phyloP scores from a whole-genome alignment of 1,140 invertebrate genomes.

The Venturia canescens region DNA sequence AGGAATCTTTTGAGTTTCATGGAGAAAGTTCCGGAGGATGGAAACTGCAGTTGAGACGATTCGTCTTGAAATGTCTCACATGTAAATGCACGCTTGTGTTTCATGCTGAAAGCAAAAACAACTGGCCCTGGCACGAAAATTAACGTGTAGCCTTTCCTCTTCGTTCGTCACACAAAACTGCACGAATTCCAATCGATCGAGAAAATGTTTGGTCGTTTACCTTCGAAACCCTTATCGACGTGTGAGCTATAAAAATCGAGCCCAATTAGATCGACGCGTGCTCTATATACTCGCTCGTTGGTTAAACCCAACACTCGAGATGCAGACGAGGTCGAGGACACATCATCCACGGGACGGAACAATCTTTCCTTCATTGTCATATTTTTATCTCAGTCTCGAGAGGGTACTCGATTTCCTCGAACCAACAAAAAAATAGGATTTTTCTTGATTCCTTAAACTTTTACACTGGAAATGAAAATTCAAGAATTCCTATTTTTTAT shows the following conservation, averaged over 20 bases:
- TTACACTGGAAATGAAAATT: too few relatives aligned
- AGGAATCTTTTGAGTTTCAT: too few relatives aligned
- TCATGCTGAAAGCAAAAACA: neutral
- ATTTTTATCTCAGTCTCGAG: neutral
- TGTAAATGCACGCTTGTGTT: neutral
- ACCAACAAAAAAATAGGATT: too few relatives aligned
- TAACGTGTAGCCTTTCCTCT: neutral
- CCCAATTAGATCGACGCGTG: neutral
- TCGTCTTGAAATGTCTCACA: neutral
- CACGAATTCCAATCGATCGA: slow-evolving; percentile 2
- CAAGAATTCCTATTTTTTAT: too few relatives aligned
- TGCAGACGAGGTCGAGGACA: neutral
- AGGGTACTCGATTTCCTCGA: too few relatives aligned
- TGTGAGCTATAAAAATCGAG: neutral
- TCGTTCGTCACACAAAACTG: neutral
- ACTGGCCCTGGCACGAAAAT: slow-evolving; percentile 4
- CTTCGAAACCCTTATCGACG: slow-evolving; percentile 12
- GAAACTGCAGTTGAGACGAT: too few relatives aligned
- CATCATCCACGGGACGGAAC: neutral
- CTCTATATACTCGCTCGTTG: neutral
- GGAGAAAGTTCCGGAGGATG: too few relatives aligned
- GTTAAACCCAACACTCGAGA: neutral
- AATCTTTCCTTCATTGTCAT: neutral
- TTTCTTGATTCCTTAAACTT: too few relatives aligned
- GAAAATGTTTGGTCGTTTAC: slow-evolving; percentile 17